These are phyloP conservation scores for Nettapus auritus DNA, from an alignment of 2,113 vertebrate genomes.

Conservation along the genomic window DNA sequence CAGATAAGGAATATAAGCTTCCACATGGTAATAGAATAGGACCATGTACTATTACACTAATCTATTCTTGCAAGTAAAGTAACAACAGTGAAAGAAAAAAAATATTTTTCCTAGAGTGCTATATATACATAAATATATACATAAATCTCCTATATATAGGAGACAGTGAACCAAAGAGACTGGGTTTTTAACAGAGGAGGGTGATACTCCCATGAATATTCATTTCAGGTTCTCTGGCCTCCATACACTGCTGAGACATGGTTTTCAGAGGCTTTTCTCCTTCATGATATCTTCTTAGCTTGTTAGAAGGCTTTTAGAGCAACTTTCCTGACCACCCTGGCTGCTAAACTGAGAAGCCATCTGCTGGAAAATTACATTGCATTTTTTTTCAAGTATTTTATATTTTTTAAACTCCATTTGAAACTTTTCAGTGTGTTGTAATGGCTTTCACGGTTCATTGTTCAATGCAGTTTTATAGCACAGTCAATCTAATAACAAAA, in stretches of 20 bases:
- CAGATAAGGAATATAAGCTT: background rate
- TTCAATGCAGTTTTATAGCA: background rate
- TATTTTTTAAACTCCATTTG: background rate
- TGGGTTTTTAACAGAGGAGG: background rate
- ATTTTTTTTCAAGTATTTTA: background rate
- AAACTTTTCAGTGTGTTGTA: background rate
- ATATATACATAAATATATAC: too few relatives aligned
- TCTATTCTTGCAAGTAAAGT: background rate
- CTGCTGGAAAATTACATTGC: background rate
- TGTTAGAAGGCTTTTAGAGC: background rate
- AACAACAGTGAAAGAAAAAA: background rate
- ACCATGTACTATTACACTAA: background rate
- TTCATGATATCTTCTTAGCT: background rate
- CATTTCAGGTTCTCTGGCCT: background rate
- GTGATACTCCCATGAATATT: background rate
- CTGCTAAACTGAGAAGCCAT: background rate
- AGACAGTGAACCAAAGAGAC: background rate
- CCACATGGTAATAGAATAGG: background rate
- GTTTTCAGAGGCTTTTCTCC: background rate
- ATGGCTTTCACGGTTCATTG: constrained; percentile 7
- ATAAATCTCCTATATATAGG: accelerated
- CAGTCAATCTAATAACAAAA: background rate
- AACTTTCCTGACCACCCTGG: background rate
- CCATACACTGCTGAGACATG: background rate
- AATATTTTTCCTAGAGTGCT: accelerated